Evolutionary conservation across 64 coral and sea anemone genomes (phyloP).

Genomic region (Porites australiensis): DNA sequence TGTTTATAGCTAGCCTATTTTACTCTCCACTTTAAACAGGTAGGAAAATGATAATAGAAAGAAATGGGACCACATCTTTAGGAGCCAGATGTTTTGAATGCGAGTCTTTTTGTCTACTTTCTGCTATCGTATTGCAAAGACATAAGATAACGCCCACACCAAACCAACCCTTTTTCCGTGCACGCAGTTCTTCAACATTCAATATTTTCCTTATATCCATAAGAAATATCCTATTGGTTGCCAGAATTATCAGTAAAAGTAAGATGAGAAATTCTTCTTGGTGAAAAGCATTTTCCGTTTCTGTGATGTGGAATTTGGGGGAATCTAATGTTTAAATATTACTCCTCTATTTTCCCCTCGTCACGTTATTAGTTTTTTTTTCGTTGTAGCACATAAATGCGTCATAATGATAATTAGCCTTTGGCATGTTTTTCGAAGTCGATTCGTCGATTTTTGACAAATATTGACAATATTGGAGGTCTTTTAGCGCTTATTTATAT

Average conservation of each 20-base stretch:
- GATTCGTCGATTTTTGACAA: constrained; percentile 25
- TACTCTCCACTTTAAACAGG: too few relatives aligned
- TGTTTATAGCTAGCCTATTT: too few relatives aligned
- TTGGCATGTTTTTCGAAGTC: background rate
- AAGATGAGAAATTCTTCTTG: background rate
- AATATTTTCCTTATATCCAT: background rate
- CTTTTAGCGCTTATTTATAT: constrained; percentile 19
- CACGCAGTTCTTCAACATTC: background rate
- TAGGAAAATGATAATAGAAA: too few relatives aligned
- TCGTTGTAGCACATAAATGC: too few relatives aligned
- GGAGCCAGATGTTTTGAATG: background rate
- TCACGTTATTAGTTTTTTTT: background rate
- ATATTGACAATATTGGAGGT: background rate
- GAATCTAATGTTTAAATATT: background rate
- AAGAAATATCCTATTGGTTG: too few relatives aligned
- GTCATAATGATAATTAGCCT: background rate
- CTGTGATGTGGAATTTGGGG: background rate
- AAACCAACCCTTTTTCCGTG: background rate
- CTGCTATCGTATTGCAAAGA: background rate
- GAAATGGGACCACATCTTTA: background rate
- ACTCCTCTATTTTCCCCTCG: background rate
- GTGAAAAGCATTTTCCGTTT: background rate
- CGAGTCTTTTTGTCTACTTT: background rate
- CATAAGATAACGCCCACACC: background rate
- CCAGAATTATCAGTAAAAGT: background rate